A percentile compares a stretch with the other conserved stretches of the same genome.
These are phyloP conservation scores for Tetheella fluctuosa DNA, from an alignment of 2,888 invertebrate species.

Conservation along the genomic window DNA sequence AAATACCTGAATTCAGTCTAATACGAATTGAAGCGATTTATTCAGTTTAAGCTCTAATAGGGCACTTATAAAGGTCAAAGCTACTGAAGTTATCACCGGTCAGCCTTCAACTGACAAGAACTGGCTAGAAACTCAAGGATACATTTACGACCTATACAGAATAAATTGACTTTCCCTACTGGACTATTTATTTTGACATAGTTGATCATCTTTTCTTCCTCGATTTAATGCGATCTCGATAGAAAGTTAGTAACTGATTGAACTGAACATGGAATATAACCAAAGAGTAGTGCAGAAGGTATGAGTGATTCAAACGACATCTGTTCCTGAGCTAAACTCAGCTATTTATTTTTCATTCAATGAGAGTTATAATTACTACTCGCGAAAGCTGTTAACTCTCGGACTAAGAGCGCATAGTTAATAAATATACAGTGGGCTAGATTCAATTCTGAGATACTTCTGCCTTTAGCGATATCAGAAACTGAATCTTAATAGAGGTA, in stretches of 20 bases:
- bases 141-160: too few species aligned
- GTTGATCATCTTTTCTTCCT: too few species aligned
- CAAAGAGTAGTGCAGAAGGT: background rate
- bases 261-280: background rate
- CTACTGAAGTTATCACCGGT: too few species aligned
- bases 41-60: too few species aligned
- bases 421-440: conserved; percentile 2
- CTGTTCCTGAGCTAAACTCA: background rate
- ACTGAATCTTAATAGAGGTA: background rate
- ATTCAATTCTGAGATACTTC: background rate
- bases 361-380: conserved; percentile 24
- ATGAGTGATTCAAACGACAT: background rate
- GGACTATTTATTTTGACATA: too few species aligned
- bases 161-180: too few species aligned
- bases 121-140: too few species aligned
- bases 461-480: background rate
- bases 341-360: conserved; percentile 27
- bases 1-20: too few species aligned
- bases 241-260: background rate
- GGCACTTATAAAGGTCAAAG: too few species aligned
- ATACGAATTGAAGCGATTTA: too few species aligned
- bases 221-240: background rate
- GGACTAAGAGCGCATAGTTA: background rate
- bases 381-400: conserved; percentile 20
- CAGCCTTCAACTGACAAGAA: too few species aligned